Conservation (phyloP, 2,113 vertebrate species). For the Stercorarius parasiticus region DNA sequence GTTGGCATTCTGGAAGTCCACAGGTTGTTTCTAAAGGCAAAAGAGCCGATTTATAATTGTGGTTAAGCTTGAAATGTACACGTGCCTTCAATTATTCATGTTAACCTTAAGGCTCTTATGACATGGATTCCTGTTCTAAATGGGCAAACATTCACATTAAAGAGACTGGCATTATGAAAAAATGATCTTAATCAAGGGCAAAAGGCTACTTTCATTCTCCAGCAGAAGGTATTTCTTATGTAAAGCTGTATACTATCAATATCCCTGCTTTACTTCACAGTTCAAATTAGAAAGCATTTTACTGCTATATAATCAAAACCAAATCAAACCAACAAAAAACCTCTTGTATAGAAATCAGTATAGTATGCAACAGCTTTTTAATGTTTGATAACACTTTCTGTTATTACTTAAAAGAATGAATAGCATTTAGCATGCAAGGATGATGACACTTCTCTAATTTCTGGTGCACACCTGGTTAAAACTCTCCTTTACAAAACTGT, state of each 20-base stretch:
- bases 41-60: not conserved
- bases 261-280: not conserved
- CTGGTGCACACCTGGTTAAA: not conserved
- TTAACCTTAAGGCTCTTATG: not conserved
- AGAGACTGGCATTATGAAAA: not conserved
- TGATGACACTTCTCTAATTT: not conserved
- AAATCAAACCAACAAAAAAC: not conserved
- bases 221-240: not conserved
- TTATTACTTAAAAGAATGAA: not conserved
- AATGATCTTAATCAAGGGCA: not conserved
- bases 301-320: not conserved
- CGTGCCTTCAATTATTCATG: not conserved
- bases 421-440: not conserved
- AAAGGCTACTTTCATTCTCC: not conserved
- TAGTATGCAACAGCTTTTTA: not conserved
- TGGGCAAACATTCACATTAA: not conserved
- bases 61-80: not conserved
- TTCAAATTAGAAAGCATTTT: not conserved
- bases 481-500: not conserved
- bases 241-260: not conserved
- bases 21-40: not conserved
- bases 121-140: not conserved
- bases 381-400: not conserved
- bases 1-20: not conserved
- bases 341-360: not conserved